Evolutionary conservation across 2,888 invertebrate species (phyloP), one percentile per base, ranked within the genome.

Genomic region (Seira musarum): DNA sequence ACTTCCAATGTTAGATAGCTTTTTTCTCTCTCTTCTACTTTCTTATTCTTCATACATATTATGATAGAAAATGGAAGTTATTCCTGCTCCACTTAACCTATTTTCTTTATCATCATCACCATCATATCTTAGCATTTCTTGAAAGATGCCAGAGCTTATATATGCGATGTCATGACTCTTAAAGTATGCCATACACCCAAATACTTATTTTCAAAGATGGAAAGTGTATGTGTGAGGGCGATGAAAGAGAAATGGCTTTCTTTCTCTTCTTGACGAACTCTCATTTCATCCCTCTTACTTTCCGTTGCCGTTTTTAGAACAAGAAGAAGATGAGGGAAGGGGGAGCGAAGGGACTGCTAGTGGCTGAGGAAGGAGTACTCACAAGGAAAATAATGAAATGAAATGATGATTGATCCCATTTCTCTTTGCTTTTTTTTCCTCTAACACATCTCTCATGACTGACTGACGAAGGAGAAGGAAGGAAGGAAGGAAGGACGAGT

Each of bases 371-470:
- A n/a, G 17, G 17, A 57, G 57, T 57, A 57, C 57, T 57, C 17
- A 57, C n/a, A 57, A n/a, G 57, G 57, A 57, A 57, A 57, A 57
- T 57, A 57, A 57, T 57, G 57, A 57, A 57, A 57, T 57, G 57
- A 57, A 57, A 57, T 57, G 57, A 63, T 67, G 67, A 67, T 67
- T 67, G 67, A 67, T 67, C 67, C 67, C n/a, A 46, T 67, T 67
- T 76, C 35, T 57, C 57, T 17, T 57, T 57, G 6, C 40, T 40
- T 40, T 40, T 40, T 8, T 6, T 6, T 40, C 40, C 6, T 40
- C n/a, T n/a, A 8, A 40, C 40, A 40, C 40, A 8, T 40, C 40
- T 40, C 40, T n/a, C 40, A 40, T 40, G 40, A 8, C 15, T 13
- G 17, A 57, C 3, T 57, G 57, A 57, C 57, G 5, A 57, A 5